Conservation (phyloP, 1,140 invertebrate genomes). For the Pseudachorutes palmiensis region DNA sequence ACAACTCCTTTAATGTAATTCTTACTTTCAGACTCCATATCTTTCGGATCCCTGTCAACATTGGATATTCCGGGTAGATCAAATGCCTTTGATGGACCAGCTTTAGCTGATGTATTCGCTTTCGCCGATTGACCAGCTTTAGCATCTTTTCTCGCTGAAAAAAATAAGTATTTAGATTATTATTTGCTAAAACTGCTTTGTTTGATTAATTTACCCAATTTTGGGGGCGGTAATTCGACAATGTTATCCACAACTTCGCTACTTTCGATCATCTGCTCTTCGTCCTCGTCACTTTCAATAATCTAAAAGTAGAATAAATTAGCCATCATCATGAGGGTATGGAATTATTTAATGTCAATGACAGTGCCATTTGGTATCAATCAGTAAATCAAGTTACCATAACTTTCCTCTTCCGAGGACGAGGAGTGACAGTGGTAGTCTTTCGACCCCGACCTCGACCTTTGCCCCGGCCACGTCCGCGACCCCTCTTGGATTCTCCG, state of each 20-base stretch:
- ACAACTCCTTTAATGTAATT: background rate
- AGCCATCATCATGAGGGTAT: background rate
- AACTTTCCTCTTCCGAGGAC: constrained; percentile 30
- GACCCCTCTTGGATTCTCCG: too few species aligned
- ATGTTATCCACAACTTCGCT: constrained; percentile 31
- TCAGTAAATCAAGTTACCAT: background rate
- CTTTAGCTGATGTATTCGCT: too few species aligned
- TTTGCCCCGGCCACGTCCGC: constrained; percentile 20
- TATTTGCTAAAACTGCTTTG: background rate
- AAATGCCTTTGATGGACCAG: too few species aligned
- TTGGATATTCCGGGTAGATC: too few species aligned
- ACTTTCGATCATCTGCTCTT: constrained; percentile 34
- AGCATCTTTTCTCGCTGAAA: too few species aligned
- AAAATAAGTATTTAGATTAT: background rate
- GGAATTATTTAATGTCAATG: background rate
- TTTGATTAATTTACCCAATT: background rate
- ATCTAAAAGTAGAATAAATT: constrained; percentile 17
- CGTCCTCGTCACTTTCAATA: constrained; percentile 36
- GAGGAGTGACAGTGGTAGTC: too few species aligned
- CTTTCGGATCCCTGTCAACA: background rate
- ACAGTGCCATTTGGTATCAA: background rate
- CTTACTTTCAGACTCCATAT: constrained; percentile 1
- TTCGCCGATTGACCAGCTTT: too few species aligned
- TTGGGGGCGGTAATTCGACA: constrained; percentile 26
- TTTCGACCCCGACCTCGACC: constrained; percentile 26